These are phyloP conservation scores for Deilephila porcellus DNA, from an alignment of 2,888 invertebrate species.

Conservation along the genomic window DNA sequence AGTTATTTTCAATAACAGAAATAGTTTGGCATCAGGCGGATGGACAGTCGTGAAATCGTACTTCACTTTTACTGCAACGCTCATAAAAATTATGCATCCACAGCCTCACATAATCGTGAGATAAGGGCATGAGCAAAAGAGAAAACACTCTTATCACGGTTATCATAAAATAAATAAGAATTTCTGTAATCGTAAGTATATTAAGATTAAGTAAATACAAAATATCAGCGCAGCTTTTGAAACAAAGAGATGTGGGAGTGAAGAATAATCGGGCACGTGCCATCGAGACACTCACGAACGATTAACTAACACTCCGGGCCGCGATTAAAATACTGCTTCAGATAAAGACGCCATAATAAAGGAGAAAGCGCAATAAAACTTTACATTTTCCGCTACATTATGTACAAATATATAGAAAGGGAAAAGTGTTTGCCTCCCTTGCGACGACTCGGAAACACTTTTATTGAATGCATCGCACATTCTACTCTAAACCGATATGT, in stretches of 20 bases:
- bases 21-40: too few species aligned
- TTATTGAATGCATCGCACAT: neutral
- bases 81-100: too few species aligned
- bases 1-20: too few species aligned
- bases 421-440: neutral
- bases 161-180: neutral
- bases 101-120: neutral
- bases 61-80: too few species aligned
- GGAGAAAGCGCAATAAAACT: slow-evolving; percentile 15
- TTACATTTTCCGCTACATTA: slow-evolving; percentile 1
- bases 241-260: slow-evolving; percentile 6
- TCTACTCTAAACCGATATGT: neutral
- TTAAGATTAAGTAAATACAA: slow-evolving; percentile 15
- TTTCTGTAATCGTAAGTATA: neutral
- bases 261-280: slow-evolving; percentile 29
- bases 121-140: neutral
- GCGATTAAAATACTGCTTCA: slow-evolving; percentile 6
- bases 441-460: neutral
- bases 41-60: too few species aligned
- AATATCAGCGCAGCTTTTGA: neutral
- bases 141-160: neutral
- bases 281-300: slow-evolving; percentile 11
- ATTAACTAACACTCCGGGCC: slow-evolving; percentile 26
- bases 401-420: slow-evolving; percentile 13
- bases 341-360: slow-evolving; percentile 12